Base-by-base conservation (phyloP, 2,888 invertebrate genomes). In the Cinara cedri region DNA sequence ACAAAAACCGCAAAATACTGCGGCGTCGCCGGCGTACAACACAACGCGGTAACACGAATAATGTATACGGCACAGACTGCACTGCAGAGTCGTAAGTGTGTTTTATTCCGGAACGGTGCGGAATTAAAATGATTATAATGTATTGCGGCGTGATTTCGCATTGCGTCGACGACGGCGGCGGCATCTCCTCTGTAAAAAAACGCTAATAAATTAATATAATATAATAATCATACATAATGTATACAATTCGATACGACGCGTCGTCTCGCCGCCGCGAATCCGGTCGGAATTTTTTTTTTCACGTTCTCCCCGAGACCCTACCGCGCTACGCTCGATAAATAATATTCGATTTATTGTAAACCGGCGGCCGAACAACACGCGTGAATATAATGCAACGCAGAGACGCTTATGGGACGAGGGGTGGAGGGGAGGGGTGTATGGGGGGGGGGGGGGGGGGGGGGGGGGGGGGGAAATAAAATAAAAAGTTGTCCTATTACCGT, bases 291-390 rank as follows among this genome's bases (percentile, higher is more conserved):
- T 26, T 72, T 34, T 60, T 46, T 3, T 16, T 42, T 21, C 10
- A 21, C 24, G 34, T 3, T 21, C 44, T n/a, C 26, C 16, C 13
- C 3, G 46, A 46, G 14, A 19, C 14, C 49, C 49, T 62, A 62
- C 72, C 60, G 49, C 60, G 49, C 72, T 49, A 62, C 49, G 49
- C 49, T 13, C 60, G 60, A 72, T 72, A 72, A 72, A 72, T 72
- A 60, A 72, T 72, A 72, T 62, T 72, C 72, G 72, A 72, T 57
- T 72, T 62, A 72, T 62, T 34, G 49, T 62, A 34, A 72, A 51
- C 72, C 21, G n/a, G 26, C 9, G 26, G 13, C 42, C n/a, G 21
- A 26, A 60, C 13, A 34, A 16, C 34, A 60, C 26, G 16, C 16
- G n/a, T n/a, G n/a, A n/a, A n/a, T 34, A 60, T 21, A 16, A 26